Conservation (phyloP, 2,888 invertebrate genomes). For the Cephus runcator region DNA sequence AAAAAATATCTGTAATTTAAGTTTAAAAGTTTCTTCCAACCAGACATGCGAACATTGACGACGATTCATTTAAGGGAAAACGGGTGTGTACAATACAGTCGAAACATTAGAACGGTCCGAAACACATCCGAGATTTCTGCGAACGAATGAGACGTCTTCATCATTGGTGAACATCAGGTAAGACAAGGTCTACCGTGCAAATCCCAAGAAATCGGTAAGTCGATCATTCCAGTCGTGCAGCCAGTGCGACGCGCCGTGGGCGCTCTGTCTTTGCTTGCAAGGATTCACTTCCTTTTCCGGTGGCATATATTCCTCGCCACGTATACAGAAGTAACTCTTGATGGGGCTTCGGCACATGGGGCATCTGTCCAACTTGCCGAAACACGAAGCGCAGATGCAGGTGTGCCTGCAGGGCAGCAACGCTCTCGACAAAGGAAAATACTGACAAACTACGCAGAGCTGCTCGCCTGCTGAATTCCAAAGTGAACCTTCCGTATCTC, state of each 20-base stretch:
- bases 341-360: slow-evolving; percentile 89
- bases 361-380: slow-evolving; percentile 83
- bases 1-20: too few species aligned
- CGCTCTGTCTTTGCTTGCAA: slow-evolving; percentile 65
- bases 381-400: slow-evolving; percentile 84
- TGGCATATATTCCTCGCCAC: slow-evolving; percentile 80
- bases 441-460: slow-evolving; percentile 86
- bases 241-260: slow-evolving; percentile 64
- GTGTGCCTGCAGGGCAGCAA: slow-evolving; percentile 87
- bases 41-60: too few species aligned
- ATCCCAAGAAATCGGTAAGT: slow-evolving; percentile 80
- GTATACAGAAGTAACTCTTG: slow-evolving; percentile 85
- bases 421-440: slow-evolving; percentile 80
- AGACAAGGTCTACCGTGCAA: slow-evolving; percentile 66
- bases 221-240: slow-evolving; percentile 76
- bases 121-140: too few species aligned
- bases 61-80: too few species aligned
- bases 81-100: too few species aligned
- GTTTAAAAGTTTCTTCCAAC: too few species aligned
- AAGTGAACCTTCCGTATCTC: slow-evolving; percentile 67
- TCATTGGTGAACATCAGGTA: too few species aligned
- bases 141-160: too few species aligned
- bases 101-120: too few species aligned
- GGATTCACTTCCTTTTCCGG: slow-evolving; percentile 60
- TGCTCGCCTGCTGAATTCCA: slow-evolving; percentile 72